A percentile compares a stretch with the other conserved stretches of the same genome.
Evolutionary conservation across 92 coral and sea anemone genomes (phyloP).

Genomic region (Porites evermanni): DNA sequence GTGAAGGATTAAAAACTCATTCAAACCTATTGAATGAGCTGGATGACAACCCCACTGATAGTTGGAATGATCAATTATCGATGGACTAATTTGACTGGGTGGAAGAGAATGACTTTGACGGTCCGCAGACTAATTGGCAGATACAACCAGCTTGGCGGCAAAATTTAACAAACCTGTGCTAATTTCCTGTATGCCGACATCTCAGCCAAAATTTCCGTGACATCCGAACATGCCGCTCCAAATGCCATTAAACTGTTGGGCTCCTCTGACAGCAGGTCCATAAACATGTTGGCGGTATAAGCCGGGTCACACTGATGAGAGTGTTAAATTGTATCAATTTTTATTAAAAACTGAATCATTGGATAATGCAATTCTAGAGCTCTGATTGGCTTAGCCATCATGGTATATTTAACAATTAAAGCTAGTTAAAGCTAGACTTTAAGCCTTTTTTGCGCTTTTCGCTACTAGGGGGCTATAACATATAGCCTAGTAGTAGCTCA

Average conservation of each 20-base stretch:
- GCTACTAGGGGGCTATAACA: too few relatives aligned
- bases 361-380: too few relatives aligned
- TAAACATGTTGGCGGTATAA: conserved; percentile 86
- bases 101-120: not conserved
- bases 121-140: not conserved
- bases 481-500: too few relatives aligned
- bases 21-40: too few relatives aligned
- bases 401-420: too few relatives aligned
- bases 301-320: conserved; percentile 93
- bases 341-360: not conserved
- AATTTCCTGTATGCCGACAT: conserved; percentile 85
- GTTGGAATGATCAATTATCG: not conserved
- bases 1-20: not conserved
- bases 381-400: too few relatives aligned
- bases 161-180: conserved; percentile 73
- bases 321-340: not conserved
- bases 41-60: not conserved
- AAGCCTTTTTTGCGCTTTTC: too few relatives aligned
- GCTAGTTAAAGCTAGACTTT: too few relatives aligned
- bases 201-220: conserved; percentile 86
- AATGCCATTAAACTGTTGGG: conserved; percentile 67
- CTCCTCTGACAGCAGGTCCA: conserved; percentile 79
- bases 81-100: not conserved
- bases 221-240: conserved; percentile 97
- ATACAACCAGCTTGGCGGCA: not conserved